These are phyloP conservation scores for Azorinus chamasolen DNA, from an alignment of 2,888 invertebrate species.

Conservation along the genomic window DNA sequence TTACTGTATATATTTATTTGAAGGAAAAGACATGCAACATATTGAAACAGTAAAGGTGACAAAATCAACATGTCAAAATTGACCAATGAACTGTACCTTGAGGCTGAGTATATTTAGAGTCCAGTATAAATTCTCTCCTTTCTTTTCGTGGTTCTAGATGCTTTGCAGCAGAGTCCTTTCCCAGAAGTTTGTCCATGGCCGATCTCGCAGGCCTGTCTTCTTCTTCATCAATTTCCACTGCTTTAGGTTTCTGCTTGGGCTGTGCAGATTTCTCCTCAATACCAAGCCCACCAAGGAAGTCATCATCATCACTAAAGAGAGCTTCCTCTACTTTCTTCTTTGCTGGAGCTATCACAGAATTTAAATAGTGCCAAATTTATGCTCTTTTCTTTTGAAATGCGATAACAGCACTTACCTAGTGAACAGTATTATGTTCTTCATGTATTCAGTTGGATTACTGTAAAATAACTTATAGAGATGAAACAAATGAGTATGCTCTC, in stretches of 20 bases:
- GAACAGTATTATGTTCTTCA: too few relatives aligned
- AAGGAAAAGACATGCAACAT: too few relatives aligned
- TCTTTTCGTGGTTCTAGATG: slow-evolving; percentile 75
- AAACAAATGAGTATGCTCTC: too few relatives aligned
- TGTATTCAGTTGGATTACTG: too few relatives aligned
- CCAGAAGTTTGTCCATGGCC: slow-evolving; percentile 80
- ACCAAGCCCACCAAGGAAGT: slow-evolving; percentile 78
- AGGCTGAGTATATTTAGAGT: slow-evolving; percentile 77
- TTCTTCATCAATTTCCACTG: slow-evolving; percentile 59
- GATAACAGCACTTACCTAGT: too few relatives aligned
- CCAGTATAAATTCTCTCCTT: slow-evolving; percentile 80
- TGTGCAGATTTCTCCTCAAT: slow-evolving; percentile 65
- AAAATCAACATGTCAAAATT: too few relatives aligned
- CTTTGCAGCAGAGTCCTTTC: slow-evolving; percentile 69
- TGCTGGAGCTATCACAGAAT: slow-evolving; percentile 40
- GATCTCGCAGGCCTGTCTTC: slow-evolving; percentile 75
- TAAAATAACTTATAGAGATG: too few relatives aligned
- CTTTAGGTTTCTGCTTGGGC: slow-evolving; percentile 49
- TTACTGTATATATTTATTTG: too few relatives aligned
- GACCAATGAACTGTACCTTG: slow-evolving; percentile 27
- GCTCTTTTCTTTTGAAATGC: too few relatives aligned
- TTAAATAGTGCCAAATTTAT: too few relatives aligned
- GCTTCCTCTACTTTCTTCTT: slow-evolving; percentile 72
- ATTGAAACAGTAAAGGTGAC: too few relatives aligned
- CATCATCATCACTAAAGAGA: slow-evolving; percentile 82